A percentile compares a stretch with the other conserved stretches of the same genome.
Conservation (phyloP, 2,888 invertebrate species). For the Drosophila merina region DNA sequence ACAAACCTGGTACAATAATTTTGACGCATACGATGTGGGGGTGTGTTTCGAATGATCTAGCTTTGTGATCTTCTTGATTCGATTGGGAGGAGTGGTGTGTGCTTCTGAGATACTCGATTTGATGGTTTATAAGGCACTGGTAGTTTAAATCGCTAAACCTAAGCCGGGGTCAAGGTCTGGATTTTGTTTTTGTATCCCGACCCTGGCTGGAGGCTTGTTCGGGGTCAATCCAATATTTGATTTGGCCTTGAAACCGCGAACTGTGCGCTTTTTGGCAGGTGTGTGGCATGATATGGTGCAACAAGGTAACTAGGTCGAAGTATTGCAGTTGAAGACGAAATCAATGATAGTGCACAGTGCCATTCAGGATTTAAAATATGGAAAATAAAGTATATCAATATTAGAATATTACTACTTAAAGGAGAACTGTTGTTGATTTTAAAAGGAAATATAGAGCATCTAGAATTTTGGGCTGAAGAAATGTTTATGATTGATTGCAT, state of each 20-base stretch:
- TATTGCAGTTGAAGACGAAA: constrained; percentile 22
- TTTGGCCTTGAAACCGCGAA: constrained; percentile 14
- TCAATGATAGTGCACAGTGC: constrained; percentile 11
- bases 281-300: constrained; percentile 42
- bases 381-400: background rate
- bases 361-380: constrained; percentile 1
- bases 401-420: background rate
- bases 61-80: constrained; percentile 10
- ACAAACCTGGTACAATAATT: constrained; percentile 63
- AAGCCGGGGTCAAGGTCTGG: constrained; percentile 2
- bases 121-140: constrained; percentile 68
- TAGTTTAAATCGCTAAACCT: constrained; percentile 65
- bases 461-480: constrained; percentile 7
- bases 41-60: constrained; percentile 15
- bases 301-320: constrained; percentile 39
- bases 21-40: constrained; percentile 38
- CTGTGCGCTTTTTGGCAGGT: constrained; percentile 41
- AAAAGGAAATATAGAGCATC: background rate
- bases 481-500: constrained; percentile 2
- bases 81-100: constrained; percentile 15
- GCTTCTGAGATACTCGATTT: constrained; percentile 33
- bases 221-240: constrained; percentile 11
- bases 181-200: background rate
- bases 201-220: constrained; percentile 15
- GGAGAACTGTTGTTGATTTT: background rate